phyloP scores from a whole-genome alignment of 2,113 vertebrate species.

The Lasiurus borealis region DNA sequence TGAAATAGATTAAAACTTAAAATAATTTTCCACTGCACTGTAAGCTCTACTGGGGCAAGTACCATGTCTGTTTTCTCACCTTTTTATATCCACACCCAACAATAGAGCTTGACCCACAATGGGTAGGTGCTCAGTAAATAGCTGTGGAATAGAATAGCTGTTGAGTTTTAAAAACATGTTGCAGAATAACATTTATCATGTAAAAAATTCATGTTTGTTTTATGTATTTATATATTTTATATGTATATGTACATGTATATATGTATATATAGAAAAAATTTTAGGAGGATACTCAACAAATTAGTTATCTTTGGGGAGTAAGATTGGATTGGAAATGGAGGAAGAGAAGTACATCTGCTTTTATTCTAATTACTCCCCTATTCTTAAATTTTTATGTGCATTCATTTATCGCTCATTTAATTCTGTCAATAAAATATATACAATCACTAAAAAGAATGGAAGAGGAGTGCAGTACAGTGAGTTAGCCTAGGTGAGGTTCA shows the following conservation, averaged over 20 bases:
- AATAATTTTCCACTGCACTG: background rate
- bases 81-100: background rate
- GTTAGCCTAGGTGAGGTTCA: background rate
- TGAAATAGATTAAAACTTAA: background rate
- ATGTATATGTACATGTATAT: background rate
- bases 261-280: background rate
- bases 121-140: too few species aligned
- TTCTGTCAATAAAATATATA: conserved; percentile 12
- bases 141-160: background rate
- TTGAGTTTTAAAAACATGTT: conserved; percentile 4
- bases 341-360: background rate
- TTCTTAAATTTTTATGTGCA: conserved; percentile 9
- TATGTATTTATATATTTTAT: background rate
- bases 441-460: background rate
- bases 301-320: background rate
- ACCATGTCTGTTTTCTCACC: background rate
- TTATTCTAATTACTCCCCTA: background rate
- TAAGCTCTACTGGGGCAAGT: background rate
- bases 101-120: too few species aligned
- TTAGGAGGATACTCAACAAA: background rate
- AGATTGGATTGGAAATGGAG: background rate
- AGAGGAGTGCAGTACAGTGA: background rate
- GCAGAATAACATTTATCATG: background rate
- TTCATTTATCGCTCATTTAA: conserved; percentile 32
- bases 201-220: background rate